Conservation (phyloP, 2,797 vertebrate genomes). For the Tapirus indicus region DNA sequence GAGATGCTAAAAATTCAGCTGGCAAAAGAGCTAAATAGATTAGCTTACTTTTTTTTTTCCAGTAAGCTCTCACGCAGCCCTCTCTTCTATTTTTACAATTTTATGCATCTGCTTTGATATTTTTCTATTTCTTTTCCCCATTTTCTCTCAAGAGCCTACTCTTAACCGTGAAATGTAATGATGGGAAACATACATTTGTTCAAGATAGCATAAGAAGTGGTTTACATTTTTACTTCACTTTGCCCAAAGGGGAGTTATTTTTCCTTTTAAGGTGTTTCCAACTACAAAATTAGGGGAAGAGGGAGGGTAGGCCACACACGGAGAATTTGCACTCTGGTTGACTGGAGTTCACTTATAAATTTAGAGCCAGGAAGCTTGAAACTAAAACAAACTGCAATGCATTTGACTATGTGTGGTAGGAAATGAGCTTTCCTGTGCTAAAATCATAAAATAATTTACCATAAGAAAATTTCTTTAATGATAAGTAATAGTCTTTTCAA, state of each 20-base stretch:
- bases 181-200: constrained; percentile 51
- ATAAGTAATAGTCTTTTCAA: constrained; percentile 53
- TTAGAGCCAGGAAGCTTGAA: constrained; percentile 71
- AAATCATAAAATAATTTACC: constrained; percentile 65
- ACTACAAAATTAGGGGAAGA: constrained; percentile 60
- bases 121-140: constrained; percentile 48
- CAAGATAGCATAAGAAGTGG: background rate
- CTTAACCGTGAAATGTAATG: background rate
- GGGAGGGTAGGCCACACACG: constrained; percentile 69
- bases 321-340: constrained; percentile 66
- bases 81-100: constrained; percentile 51
- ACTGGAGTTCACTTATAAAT: constrained; percentile 76
- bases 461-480: constrained; percentile 59
- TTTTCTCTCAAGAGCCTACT: constrained; percentile 38
- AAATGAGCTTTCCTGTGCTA: constrained; percentile 50
- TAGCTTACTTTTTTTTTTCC: background rate
- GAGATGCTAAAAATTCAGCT: constrained; percentile 55
- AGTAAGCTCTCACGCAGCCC: background rate
- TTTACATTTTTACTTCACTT: constrained; percentile 59
- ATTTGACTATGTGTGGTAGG: constrained; percentile 55
- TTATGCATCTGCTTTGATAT: background rate
- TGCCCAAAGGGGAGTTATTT: constrained; percentile 61
- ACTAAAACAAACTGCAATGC: constrained; percentile 67
- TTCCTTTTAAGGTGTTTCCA: constrained; percentile 79
- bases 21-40: background rate